These are phyloP conservation scores for Alligator sinensis DNA, from an alignment of 2,113 vertebrate genomes.

Conservation along the genomic window DNA sequence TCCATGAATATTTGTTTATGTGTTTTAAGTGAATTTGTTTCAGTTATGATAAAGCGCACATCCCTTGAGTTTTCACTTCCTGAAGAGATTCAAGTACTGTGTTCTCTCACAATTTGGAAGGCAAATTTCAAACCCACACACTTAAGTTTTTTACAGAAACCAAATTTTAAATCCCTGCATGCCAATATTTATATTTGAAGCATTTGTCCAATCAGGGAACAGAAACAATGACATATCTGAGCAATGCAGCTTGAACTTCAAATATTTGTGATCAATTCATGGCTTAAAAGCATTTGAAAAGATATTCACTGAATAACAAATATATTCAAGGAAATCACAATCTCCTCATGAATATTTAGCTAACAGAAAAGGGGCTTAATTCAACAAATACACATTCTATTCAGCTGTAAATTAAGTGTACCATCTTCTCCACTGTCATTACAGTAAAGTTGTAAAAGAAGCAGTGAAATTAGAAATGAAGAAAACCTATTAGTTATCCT, in stretches of 20 bases:
- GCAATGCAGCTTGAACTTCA: conserved; percentile 18
- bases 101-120: conserved; percentile 15
- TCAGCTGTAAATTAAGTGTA: background rate
- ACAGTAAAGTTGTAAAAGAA: background rate
- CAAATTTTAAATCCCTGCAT: background rate
- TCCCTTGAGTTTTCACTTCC: background rate
- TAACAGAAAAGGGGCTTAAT: background rate
- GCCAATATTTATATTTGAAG: conserved; percentile 42
- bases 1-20: conserved; percentile 18
- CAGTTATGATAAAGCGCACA: conserved; percentile 3
- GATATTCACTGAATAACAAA: background rate
- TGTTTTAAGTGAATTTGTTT: conserved; percentile 29
- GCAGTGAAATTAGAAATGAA: background rate
- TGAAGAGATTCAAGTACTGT: background rate
- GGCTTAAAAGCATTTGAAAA: background rate
- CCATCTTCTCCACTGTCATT: background rate
- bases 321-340: background rate
- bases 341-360: background rate
- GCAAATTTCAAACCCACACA: conserved; percentile 30
- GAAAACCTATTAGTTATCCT: background rate
- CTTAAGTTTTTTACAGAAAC: conserved; percentile 26
- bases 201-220: conserved; percentile 18
- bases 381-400: background rate
- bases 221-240: conserved; percentile 15
- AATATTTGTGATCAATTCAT: conserved; percentile 1